phyloP scores from a whole-genome alignment of 2,113 vertebrate species.

The Cygnus buccinator region DNA sequence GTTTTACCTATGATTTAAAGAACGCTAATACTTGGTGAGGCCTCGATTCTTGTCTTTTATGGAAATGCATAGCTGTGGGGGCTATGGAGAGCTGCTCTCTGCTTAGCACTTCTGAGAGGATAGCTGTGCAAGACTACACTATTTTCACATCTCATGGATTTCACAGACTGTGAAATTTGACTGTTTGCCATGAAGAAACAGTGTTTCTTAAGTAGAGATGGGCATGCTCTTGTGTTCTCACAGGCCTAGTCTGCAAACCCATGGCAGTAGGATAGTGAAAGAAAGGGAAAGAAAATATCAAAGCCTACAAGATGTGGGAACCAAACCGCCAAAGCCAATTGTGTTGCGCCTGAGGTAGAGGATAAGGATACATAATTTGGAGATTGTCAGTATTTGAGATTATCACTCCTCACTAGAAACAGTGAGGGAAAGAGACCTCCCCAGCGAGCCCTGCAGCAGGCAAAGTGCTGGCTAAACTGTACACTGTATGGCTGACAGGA shows the following conservation, averaged over 20 bases:
- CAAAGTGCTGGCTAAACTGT: not conserved
- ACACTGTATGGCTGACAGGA: accelerated
- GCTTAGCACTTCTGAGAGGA: constrained; percentile 40
- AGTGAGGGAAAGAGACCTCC: not conserved
- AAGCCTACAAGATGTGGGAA: not conserved
- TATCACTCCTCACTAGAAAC: not conserved
- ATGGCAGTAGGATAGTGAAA: not conserved
- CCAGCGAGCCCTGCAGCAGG: not conserved
- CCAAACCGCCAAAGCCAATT: not conserved
- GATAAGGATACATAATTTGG: not conserved
- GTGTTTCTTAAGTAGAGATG: not conserved
- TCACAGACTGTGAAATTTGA: not conserved
- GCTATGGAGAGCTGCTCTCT: constrained; percentile 12
- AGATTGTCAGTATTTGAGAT: not conserved
- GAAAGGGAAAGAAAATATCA: not conserved
- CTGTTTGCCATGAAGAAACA: not conserved
- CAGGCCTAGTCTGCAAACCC: not conserved
- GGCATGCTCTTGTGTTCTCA: not conserved
- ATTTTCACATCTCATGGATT: constrained; percentile 21
- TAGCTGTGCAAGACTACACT: not conserved
- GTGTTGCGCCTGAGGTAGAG: not conserved
- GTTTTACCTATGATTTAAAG: constrained; percentile 60
- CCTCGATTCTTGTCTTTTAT: not conserved
- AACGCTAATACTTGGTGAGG: not conserved
- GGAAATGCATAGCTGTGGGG: constrained; percentile 41